A percentile compares a stretch with the other conserved stretches of the same genome.
These are phyloP conservation scores for Darevskia mixta DNA, from an alignment of 2,797 vertebrate genomes.

Conservation along the genomic window DNA sequence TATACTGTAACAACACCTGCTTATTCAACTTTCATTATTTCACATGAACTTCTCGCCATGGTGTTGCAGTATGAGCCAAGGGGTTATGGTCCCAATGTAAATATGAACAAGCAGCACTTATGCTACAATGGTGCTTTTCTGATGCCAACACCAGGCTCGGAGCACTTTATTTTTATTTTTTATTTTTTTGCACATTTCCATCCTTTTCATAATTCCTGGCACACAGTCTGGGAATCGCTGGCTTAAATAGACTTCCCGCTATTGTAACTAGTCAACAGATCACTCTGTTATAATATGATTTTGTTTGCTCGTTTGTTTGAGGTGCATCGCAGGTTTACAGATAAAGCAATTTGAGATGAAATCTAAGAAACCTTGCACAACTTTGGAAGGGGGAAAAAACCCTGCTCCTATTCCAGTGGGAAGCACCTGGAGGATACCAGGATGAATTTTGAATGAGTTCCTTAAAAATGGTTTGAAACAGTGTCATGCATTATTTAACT, in stretches of 20 bases:
- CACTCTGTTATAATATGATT: background rate
- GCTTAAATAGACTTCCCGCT: background rate
- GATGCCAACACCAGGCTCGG: background rate
- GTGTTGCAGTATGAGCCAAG: background rate
- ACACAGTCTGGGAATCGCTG: background rate
- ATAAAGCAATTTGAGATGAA: background rate
- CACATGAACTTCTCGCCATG: too few relatives aligned
- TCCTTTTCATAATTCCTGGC: background rate
- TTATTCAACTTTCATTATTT: background rate
- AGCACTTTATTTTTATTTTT: background rate
- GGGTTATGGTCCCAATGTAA: background rate
- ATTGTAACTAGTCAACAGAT: background rate
- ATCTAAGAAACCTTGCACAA: conserved; percentile 16
- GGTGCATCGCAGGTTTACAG: conserved; percentile 13
- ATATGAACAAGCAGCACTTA: background rate
- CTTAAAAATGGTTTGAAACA: conserved; percentile 45
- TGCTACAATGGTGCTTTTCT: too few relatives aligned
- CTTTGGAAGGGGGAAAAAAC: background rate
- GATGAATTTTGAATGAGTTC: conserved; percentile 50
- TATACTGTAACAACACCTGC: background rate
- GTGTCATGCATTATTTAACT: conserved; percentile 40
- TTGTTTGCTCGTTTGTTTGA: background rate
- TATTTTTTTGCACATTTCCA: background rate
- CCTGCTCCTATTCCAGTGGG: conserved; percentile 42
- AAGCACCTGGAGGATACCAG: conserved; percentile 27